A percentile compares a stretch with the other conserved stretches of the same genome.
Conservation (phyloP, 1,140 invertebrate genomes). For the Lucilia cuprina region DNA sequence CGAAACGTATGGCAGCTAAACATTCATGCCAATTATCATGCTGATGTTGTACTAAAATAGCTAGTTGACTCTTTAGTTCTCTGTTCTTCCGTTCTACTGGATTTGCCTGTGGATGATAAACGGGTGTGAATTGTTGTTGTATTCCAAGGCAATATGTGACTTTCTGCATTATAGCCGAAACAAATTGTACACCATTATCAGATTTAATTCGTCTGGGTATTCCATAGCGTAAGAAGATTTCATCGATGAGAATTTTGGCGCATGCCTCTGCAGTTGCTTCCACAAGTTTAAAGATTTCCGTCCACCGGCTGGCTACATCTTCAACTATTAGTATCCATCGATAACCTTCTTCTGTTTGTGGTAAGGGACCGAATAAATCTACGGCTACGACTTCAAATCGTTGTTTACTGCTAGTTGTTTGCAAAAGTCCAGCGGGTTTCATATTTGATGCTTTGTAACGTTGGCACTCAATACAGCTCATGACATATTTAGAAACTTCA, state of each 20-base stretch:
- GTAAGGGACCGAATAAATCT: conserved; percentile 48
- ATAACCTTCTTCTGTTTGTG: conserved; percentile 24
- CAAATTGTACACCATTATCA: conserved; percentile 39
- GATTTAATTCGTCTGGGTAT: conserved; percentile 31
- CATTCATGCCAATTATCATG: neutral
- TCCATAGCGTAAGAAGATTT: conserved; percentile 32
- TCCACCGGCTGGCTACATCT: conserved; percentile 42
- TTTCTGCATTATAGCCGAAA: conserved; percentile 53
- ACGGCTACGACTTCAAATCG: conserved; percentile 44
- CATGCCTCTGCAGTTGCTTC: conserved; percentile 31
- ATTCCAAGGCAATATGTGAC: conserved; percentile 48
- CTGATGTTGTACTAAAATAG: conserved; percentile 40
- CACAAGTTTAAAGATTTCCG: conserved; percentile 41
- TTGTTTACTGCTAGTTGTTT: conserved; percentile 38
- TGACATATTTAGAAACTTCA: conserved; percentile 38
- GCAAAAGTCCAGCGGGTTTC: conserved; percentile 43
- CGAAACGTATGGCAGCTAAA: conserved; percentile 1
- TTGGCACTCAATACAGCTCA: conserved; percentile 46
- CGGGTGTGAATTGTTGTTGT: conserved; percentile 52
- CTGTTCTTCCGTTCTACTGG: conserved; percentile 61
- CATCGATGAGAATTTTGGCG: neutral
- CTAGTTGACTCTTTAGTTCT: conserved; percentile 59
- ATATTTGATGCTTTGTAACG: conserved; percentile 44
- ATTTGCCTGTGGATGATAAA: conserved; percentile 60
- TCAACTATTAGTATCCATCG: conserved; percentile 47